Conservation (phyloP, 2,797 vertebrate genomes). For the Anguilla megastoma region DNA sequence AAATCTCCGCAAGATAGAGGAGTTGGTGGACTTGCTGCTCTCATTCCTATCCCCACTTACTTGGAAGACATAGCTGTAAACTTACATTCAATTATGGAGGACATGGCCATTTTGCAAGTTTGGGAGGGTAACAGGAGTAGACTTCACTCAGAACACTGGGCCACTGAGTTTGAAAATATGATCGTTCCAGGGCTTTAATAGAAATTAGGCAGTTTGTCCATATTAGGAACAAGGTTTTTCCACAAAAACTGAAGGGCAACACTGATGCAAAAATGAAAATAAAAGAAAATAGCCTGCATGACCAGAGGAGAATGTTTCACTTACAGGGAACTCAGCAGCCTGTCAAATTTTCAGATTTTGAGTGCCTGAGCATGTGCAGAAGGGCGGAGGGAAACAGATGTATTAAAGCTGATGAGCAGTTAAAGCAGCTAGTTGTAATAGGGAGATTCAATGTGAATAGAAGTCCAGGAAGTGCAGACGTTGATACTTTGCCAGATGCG, state of each 20-base stretch:
- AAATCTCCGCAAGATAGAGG: background rate
- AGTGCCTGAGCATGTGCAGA: background rate
- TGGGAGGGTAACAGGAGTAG: background rate
- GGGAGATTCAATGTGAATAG: background rate
- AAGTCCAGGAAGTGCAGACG: background rate
- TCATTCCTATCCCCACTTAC: background rate
- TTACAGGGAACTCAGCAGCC: background rate
- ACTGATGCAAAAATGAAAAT: background rate
- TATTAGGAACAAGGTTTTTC: background rate
- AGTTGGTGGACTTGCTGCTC: background rate
- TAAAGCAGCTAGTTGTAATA: background rate
- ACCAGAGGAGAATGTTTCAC: background rate
- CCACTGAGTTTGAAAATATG: background rate
- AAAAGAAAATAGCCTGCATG: background rate
- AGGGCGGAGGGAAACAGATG: background rate
- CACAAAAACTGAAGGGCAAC: background rate
- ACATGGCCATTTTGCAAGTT: background rate
- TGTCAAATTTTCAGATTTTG: background rate
- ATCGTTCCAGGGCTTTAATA: background rate
- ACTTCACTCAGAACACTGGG: background rate
- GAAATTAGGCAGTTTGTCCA: background rate
- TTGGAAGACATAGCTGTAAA: background rate
- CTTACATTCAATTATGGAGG: background rate
- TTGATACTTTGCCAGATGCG: background rate
- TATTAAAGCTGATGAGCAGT: background rate